phyloP scores from a whole-genome alignment of 2,797 vertebrate species.

The Gymnodraco acuticeps region DNA sequence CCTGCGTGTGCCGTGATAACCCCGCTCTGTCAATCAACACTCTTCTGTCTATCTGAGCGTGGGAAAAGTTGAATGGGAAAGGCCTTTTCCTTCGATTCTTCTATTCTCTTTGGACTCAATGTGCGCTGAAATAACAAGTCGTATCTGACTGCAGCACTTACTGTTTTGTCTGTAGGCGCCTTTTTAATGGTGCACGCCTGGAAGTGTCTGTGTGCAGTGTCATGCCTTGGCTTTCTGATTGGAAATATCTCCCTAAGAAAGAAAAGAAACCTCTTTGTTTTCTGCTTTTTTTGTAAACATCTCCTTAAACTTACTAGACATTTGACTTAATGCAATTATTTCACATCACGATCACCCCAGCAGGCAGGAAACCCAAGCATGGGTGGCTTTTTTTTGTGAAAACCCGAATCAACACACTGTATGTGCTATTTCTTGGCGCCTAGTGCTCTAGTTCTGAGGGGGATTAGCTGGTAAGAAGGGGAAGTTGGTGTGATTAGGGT shows the following conservation, averaged over 20 bases:
- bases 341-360: conserved; percentile 43
- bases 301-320: conserved; percentile 26
- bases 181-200: conserved; percentile 42
- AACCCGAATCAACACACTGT: conserved; percentile 40
- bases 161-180: conserved; percentile 38
- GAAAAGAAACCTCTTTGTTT: not conserved
- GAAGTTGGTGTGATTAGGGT: conserved; percentile 66
- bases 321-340: conserved; percentile 41
- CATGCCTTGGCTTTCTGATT: conserved; percentile 14
- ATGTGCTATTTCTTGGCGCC: conserved; percentile 39
- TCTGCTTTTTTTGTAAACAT: conserved; percentile 18
- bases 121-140: conserved; percentile 53
- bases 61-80: conserved; percentile 74
- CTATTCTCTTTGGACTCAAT: conserved; percentile 57
- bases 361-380: conserved; percentile 51
- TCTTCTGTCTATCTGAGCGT: conserved; percentile 64
- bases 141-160: conserved; percentile 32
- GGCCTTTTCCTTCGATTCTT: conserved; percentile 70
- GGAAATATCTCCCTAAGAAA: conserved; percentile 1
- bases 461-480: conserved; percentile 56
- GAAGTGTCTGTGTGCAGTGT: not conserved
- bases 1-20: conserved; percentile 65
- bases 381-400: conserved; percentile 41
- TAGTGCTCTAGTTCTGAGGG: conserved; percentile 25
- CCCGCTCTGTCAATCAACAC: conserved; percentile 48